Base-by-base conservation (phyloP, 2,113 vertebrate species). In the Pelvicachromis taeniatus region DNA sequence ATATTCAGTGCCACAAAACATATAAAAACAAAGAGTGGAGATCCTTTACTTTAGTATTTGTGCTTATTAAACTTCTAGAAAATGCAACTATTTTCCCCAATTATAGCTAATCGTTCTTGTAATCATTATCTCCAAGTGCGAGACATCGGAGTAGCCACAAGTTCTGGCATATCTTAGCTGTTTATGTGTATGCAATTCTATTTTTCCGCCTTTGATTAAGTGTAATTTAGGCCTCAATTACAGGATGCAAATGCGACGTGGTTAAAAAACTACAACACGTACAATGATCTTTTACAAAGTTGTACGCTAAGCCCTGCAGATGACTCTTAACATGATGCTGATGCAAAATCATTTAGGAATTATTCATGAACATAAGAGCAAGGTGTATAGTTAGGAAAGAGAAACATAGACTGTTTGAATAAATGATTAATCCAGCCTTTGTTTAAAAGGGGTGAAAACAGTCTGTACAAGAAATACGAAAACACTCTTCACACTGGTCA, bases 401-500 rank as follows among this genome's bases (percentile, higher is more conserved):
- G 45, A 68, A 73, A 26, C 35, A 56, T 61, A 14, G 35, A 84
- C 59, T 53, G 48, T 81, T 26, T 75, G 59, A 84, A 56, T n/a
- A 84, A 82, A 68, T 59, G 48, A 79, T 40, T 26, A 70, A 17
- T 50, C 16, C 45, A 52, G 17, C 26, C 10, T 52, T n/a, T 70
- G 40, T 70, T 70, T 70, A 5, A 70, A 68, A 75, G 17, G 31
- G 26, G 23, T 53, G 45, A 73, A 58, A 26, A 70, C 9, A 65
- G 61, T 48, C 63, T 87, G 38, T 75, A 73, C 42, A 77, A 68
- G 42, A 84, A 7, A 21, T 13, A n/a, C 8, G 26, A 77, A 78
- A 88, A 65, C 78, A 65, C 31, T 85, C 55, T 23, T 85, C 75
- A 88, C 6, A 16, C 73, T 70, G 53, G 59, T 84, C 58, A 86